Conservation (phyloP, 2,888 invertebrate genomes). For the Drosophila maculinotata region DNA sequence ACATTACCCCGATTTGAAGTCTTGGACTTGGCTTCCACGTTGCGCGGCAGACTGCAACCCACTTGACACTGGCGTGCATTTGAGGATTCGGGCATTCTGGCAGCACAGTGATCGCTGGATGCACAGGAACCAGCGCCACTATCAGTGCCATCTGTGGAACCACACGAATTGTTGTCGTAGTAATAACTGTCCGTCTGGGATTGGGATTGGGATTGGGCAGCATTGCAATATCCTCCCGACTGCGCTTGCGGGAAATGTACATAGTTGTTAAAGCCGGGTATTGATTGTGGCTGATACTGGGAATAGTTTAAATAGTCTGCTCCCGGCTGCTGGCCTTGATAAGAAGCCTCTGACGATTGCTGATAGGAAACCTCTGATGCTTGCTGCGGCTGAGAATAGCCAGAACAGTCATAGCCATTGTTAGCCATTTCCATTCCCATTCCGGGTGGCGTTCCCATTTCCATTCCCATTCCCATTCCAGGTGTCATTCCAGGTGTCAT, state of each 20-base stretch:
- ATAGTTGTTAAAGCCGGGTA: not conserved
- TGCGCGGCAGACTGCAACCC: not conserved
- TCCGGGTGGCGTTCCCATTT: not conserved
- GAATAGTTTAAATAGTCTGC: not conserved
- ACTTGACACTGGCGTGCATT: constrained; percentile 14
- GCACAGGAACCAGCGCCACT: not conserved
- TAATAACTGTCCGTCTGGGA: not conserved
- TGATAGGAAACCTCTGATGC: not conserved
- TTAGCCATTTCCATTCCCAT: constrained; percentile 1
- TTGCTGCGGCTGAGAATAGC: not conserved
- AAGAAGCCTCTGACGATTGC: not conserved
- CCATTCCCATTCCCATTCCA: not conserved
- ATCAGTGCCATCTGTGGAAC: not conserved
- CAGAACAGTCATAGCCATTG: constrained; percentile 6
- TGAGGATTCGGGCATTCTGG: constrained; percentile 4
- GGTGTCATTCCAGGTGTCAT: not conserved
- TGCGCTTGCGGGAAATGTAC: not conserved
- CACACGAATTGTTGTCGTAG: not conserved
- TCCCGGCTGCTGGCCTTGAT: no score
- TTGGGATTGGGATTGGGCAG: not conserved
- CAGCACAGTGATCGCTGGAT: not conserved
- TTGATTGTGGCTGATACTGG: constrained; percentile 3
- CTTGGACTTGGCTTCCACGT: no score
- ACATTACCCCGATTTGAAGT: no score
- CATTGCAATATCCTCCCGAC: not conserved